phyloP scores from a whole-genome alignment of 2,113 vertebrate species.

The Indicator maculatus region DNA sequence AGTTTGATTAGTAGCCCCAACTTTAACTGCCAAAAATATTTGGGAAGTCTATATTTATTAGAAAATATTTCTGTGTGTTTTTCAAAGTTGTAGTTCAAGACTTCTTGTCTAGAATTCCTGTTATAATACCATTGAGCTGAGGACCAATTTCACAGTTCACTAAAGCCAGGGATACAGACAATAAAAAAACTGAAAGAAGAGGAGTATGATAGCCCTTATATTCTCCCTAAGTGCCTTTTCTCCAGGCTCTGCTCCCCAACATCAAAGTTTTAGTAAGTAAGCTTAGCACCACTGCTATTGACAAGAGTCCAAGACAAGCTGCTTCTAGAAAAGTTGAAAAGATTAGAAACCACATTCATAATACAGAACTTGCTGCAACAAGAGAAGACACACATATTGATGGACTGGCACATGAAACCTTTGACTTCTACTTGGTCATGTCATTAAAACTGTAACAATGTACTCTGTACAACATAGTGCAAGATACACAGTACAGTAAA shows the following conservation, averaged over 20 bases:
- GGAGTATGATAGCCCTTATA: neutral
- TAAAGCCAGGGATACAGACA: neutral
- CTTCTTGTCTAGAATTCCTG: neutral
- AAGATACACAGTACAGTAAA: neutral
- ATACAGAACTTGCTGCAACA: constrained; percentile 30
- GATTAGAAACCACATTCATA: constrained; percentile 1
- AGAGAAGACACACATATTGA: constrained; percentile 39
- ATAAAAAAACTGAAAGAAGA: neutral
- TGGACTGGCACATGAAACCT: neutral
- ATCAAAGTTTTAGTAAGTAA: constrained; percentile 31
- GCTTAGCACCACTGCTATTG: neutral
- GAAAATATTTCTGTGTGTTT: neutral
- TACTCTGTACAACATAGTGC: neutral
- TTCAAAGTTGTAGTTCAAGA: neutral
- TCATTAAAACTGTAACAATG: neutral
- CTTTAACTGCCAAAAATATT: neutral
- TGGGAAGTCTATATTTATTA: neutral
- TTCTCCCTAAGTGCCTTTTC: neutral
- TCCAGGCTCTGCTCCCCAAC: neutral
- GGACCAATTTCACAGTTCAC: neutral
- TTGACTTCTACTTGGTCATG: neutral
- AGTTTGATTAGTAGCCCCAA: neutral
- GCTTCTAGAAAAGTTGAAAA: constrained; percentile 13
- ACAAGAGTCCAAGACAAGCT: constrained; percentile 41
- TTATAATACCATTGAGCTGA: neutral